Percentiles rank a stretch among this genome's conserved stretches.
Conservation (phyloP, 2,113 vertebrate genomes). For the Mobula birostris region DNA sequence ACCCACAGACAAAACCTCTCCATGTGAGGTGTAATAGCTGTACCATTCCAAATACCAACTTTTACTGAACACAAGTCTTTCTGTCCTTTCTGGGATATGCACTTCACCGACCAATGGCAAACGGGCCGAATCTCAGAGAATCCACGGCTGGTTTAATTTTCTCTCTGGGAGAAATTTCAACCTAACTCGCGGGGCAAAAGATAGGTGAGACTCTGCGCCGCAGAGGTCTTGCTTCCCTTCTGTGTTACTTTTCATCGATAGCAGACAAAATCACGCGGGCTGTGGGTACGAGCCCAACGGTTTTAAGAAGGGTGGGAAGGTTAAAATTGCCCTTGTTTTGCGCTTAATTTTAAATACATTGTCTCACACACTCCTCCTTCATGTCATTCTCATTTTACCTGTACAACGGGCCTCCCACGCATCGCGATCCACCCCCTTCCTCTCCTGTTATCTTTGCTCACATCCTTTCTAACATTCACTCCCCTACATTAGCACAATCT, state of each 20-base stretch:
- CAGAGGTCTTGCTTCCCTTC: neutral
- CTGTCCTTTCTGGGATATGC: neutral
- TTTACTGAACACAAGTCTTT: neutral
- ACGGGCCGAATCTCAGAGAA: neutral
- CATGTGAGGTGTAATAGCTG: neutral
- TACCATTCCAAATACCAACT: neutral
- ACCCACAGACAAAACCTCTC: too few species aligned
- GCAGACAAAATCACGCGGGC: too few species aligned
- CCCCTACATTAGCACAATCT: too few species aligned
- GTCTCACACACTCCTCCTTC: neutral
- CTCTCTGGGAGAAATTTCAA: neutral
- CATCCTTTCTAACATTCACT: neutral
- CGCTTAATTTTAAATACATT: neutral
- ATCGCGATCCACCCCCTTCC: neutral
- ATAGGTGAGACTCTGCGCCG: neutral
- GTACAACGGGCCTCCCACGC: neutral
- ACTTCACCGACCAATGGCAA: neutral
- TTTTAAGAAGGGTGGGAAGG: neutral
- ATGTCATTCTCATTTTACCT: neutral
- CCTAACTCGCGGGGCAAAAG: neutral
- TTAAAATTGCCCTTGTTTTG: neutral
- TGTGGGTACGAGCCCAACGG: neutral
- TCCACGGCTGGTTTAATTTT: neutral
- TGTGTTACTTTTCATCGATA: neutral
- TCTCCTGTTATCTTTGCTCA: too few species aligned